Percentiles rank a stretch among this genome's conserved stretches.
phyloP scores from a whole-genome alignment of 2,888 invertebrate species.

The Anarsia innoxiella region DNA sequence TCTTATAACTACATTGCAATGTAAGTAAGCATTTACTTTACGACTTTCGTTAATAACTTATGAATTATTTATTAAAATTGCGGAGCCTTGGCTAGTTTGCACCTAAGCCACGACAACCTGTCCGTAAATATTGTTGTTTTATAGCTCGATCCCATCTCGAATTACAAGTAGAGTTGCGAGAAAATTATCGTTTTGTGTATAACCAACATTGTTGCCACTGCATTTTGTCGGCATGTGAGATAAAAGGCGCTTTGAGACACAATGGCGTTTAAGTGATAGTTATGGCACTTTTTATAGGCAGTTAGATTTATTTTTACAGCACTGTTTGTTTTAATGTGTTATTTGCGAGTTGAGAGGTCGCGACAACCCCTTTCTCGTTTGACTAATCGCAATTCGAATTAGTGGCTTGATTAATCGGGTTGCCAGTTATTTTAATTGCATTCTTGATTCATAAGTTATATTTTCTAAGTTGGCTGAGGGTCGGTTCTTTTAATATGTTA shows the following conservation, averaged over 20 bases:
- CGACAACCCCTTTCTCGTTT: constrained; percentile 52
- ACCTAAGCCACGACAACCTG: constrained; percentile 32
- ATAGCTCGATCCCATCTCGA: constrained; percentile 25
- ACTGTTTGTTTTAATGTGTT: constrained; percentile 72
- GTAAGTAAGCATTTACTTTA: constrained; percentile 10
- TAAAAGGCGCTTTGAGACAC: constrained; percentile 54
- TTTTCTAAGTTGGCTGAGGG: neutral
- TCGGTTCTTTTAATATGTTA: too few species aligned
- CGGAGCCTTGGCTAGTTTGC: constrained; percentile 22
- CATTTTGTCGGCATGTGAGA: constrained; percentile 45
- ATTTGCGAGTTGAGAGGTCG: constrained; percentile 63
- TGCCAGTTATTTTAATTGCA: constrained; percentile 2
- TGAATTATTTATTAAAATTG: constrained; percentile 38
- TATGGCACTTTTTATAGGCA: constrained; percentile 74
- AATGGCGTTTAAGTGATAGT: constrained; percentile 74
- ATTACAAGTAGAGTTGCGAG: too few species aligned
- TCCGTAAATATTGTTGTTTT: constrained; percentile 37
- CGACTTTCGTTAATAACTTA: constrained; percentile 14
- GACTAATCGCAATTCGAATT: constrained; percentile 36
- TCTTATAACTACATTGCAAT: too few species aligned
- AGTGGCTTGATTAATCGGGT: constrained; percentile 23
- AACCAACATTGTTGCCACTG: constrained; percentile 44
- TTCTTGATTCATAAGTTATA: constrained; percentile 1
- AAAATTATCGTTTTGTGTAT: constrained; percentile 36
- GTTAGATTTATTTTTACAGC: constrained; percentile 75